These are phyloP conservation scores for Cynopterus sphinx DNA, from an alignment of 2,797 vertebrate species.

Conservation along the genomic window DNA sequence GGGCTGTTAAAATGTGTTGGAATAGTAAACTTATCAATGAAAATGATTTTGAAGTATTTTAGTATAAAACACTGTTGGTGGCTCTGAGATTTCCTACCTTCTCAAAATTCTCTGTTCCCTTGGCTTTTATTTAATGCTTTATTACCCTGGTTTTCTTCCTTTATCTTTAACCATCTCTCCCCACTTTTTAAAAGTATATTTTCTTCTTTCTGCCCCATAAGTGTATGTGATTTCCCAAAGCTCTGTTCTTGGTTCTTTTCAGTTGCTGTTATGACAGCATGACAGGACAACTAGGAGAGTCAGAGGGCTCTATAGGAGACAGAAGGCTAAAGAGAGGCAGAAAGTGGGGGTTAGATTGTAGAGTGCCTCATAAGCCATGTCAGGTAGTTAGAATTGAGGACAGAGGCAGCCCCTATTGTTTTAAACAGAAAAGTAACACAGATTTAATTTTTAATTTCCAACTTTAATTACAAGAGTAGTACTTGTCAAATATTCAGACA, in stretches of 20 bases:
- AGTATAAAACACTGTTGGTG: slow-evolving; percentile 65
- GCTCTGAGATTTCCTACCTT: slow-evolving; percentile 60
- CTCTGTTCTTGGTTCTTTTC: slow-evolving; percentile 56
- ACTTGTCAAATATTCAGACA: slow-evolving; percentile 39
- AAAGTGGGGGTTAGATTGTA: not conserved
- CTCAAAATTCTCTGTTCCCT: slow-evolving; percentile 74
- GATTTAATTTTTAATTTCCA: slow-evolving; percentile 43
- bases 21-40: slow-evolving; percentile 56
- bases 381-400: slow-evolving; percentile 36
- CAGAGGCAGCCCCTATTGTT: not conserved
- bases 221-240: slow-evolving; percentile 50
- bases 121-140: slow-evolving; percentile 66
- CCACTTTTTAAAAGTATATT: slow-evolving; percentile 9
- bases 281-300: slow-evolving; percentile 23
- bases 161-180: slow-evolving; percentile 50
- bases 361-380: slow-evolving; percentile 27
- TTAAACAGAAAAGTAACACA: slow-evolving; percentile 49
- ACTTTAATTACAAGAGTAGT: slow-evolving; percentile 50
- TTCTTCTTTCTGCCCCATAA: slow-evolving; percentile 76
- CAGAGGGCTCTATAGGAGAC: not conserved
- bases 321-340: not conserved
- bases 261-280: slow-evolving; percentile 26
- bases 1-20: slow-evolving; percentile 52
- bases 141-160: slow-evolving; percentile 56
- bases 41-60: slow-evolving; percentile 60